phyloP scores from a whole-genome alignment of 2,888 invertebrate species.

The Lissonota sp. region DNA sequence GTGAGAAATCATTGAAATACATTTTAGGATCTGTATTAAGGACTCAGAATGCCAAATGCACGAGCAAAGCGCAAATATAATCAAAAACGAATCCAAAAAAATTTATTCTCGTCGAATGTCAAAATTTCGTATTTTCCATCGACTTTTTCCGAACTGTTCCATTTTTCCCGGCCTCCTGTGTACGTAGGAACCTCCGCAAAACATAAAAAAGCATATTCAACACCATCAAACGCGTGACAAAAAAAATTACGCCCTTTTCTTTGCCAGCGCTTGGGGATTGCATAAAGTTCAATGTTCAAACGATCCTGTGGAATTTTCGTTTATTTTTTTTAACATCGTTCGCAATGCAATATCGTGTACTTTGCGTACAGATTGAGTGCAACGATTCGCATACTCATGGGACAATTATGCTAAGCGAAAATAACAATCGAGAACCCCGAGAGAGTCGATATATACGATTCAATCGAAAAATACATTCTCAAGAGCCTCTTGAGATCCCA shows the following conservation, averaged over 20 bases:
- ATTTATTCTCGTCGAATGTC: too few species aligned
- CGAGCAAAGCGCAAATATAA: too few species aligned
- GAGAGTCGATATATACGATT: constrained; percentile 36
- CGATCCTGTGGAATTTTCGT: constrained; percentile 21
- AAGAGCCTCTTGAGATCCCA: too few species aligned
- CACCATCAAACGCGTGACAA: constrained; percentile 41
- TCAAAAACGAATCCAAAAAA: too few species aligned
- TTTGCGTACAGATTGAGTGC: constrained; percentile 48
- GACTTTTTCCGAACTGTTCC: too few species aligned
- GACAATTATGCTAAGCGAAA: constrained; percentile 63
- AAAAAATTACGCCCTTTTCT: neutral
- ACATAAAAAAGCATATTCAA: constrained; percentile 46
- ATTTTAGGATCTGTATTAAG: too few species aligned
- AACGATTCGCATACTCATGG: constrained; percentile 56
- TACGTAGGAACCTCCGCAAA: too few species aligned
- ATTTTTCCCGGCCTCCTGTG: too few species aligned
- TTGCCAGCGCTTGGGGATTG: constrained; percentile 12
- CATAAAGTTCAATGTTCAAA: constrained; percentile 34
- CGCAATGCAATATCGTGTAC: constrained; percentile 38
- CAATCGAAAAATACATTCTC: constrained; percentile 31
- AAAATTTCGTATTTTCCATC: too few species aligned
- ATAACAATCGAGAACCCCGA: constrained; percentile 43
- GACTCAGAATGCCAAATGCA: too few species aligned
- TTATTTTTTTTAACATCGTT: constrained; percentile 40
- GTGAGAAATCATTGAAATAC: too few species aligned